These are phyloP conservation scores for Willowsia nigromaculata DNA, from an alignment of 2,888 invertebrate species.

Conservation along the genomic window DNA sequence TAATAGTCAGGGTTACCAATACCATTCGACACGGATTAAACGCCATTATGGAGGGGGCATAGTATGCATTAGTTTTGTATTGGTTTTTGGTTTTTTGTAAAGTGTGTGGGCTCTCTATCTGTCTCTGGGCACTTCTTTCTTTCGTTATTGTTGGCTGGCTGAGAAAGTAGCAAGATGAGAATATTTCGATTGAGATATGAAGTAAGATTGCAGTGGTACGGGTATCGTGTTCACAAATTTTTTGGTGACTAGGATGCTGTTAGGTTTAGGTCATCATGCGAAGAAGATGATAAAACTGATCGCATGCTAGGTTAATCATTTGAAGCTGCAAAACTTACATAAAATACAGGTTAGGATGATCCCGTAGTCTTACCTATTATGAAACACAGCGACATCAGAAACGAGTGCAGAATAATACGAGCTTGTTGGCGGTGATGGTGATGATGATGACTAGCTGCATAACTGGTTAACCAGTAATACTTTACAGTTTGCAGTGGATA, in stretches of 20 bases:
- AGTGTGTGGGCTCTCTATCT: slow-evolving; percentile 39
- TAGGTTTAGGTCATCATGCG: slow-evolving; percentile 36
- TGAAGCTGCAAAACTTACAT: slow-evolving; percentile 8
- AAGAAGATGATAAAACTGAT: background rate
- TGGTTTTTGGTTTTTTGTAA: background rate
- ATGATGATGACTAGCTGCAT: slow-evolving; percentile 21
- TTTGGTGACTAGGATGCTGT: slow-evolving; percentile 25
- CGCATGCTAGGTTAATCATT: slow-evolving; percentile 53
- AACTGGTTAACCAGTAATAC: slow-evolving; percentile 40
- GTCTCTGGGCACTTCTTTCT: background rate
- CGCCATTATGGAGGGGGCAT: slow-evolving; percentile 7
- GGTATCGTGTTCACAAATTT: background rate
- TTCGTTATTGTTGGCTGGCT: background rate
- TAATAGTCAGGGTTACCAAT: background rate
- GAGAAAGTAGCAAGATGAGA: background rate
- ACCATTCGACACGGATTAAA: background rate
- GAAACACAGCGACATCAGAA: slow-evolving; percentile 16
- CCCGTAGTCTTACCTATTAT: slow-evolving; percentile 48
- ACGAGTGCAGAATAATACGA: slow-evolving; percentile 19
- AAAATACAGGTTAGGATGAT: slow-evolving; percentile 60
- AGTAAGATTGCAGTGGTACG: background rate
- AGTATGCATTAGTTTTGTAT: background rate
- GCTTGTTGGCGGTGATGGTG: slow-evolving; percentile 8
- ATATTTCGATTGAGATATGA: background rate
- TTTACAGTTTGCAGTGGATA: background rate